Conservation (phyloP, 2,797 vertebrate species). For the Sebastes jordani region DNA sequence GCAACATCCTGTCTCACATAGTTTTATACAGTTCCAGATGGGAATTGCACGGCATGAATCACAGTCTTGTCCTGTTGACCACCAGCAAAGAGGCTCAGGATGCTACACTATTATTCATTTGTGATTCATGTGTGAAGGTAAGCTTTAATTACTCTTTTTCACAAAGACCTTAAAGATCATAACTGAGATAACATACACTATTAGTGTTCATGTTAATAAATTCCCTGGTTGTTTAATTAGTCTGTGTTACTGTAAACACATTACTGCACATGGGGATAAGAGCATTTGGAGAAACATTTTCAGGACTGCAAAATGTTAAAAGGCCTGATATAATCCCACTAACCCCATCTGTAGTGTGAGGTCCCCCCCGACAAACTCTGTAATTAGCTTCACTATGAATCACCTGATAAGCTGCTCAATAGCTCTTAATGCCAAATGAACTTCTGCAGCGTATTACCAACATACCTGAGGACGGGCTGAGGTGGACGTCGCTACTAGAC, state of each 20-base stretch:
- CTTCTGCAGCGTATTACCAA: neutral
- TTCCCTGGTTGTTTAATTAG: neutral
- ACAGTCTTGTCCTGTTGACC: no score
- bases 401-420: constrained; percentile 24
- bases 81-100: neutral
- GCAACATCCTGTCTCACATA: neutral
- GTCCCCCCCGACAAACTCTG: neutral
- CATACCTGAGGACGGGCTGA: constrained; percentile 89
- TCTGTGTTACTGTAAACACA: neutral
- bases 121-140: neutral
- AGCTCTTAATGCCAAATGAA: neutral
- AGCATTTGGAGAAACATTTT: neutral
- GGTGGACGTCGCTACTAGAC: constrained; percentile 91
- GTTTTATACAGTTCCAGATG: neutral
- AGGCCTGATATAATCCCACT: constrained; percentile 12
- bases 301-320: neutral
- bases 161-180: neutral
- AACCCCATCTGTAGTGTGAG: neutral
- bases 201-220: neutral
- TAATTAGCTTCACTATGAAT: constrained; percentile 34
- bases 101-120: neutral
- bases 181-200: neutral
- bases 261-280: neutral
- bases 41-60: neutral
- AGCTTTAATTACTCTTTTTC: no score